phyloP scores from a whole-genome alignment of 1,140 invertebrate genomes.

The Choristoneura fumiferana region DNA sequence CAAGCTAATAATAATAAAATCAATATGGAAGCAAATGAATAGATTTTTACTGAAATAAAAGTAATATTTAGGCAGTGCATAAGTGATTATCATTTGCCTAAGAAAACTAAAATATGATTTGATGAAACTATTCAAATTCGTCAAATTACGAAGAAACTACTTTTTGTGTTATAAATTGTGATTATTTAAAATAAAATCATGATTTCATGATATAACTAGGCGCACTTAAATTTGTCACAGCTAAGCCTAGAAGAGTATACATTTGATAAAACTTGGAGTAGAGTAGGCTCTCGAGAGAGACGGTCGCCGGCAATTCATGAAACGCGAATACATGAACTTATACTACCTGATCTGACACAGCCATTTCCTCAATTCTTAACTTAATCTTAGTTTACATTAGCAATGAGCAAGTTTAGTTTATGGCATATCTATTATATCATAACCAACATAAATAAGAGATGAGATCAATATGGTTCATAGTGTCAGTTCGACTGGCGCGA shows the following conservation, averaged over 20 bases:
- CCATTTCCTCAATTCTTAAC: constrained; percentile 24
- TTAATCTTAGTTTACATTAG: constrained; percentile 42
- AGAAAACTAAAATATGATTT: constrained; percentile 7
- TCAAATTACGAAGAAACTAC: constrained; percentile 5
- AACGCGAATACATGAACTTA: neutral
- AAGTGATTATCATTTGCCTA: neutral
- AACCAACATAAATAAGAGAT: constrained; percentile 64
- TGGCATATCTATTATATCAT: constrained; percentile 59
- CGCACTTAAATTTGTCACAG: neutral
- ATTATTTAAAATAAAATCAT: constrained; percentile 8
- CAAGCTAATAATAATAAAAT: constrained; percentile 52
- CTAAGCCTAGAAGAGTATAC: neutral
- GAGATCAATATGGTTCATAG: constrained; percentile 66
- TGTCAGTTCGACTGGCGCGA: constrained; percentile 12
- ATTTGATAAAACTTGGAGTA: neutral
- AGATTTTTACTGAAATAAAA: constrained; percentile 19
- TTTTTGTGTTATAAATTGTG: constrained; percentile 17
- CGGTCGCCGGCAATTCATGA: neutral
- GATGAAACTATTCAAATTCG: constrained; percentile 2
- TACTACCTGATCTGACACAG: constrained; percentile 11
- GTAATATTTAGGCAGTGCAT: constrained; percentile 3
- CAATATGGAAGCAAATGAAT: constrained; percentile 57
- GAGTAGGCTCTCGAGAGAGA: neutral
- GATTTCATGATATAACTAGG: constrained; percentile 2
- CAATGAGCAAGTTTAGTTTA: constrained; percentile 58